Conservation (phyloP, 37 sponge, comb jelly and placozoan species). For the Axinella damicornis region DNA sequence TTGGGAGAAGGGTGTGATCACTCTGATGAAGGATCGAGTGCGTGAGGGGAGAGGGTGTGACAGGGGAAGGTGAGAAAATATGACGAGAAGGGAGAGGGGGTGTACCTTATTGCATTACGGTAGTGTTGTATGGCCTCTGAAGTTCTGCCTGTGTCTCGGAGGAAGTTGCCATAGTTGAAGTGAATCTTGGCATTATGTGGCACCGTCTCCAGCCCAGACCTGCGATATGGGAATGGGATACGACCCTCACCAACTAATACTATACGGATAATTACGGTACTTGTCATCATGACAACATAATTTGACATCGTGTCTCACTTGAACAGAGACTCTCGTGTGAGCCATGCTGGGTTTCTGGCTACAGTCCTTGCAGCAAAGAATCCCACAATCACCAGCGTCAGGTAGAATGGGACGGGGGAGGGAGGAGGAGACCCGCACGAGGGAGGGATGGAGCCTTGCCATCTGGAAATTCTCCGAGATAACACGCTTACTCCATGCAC, state of each 20-base stretch:
- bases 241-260: neutral
- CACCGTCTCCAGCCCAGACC: constrained; percentile 78
- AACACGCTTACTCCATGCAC: constrained; percentile 50
- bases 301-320: constrained; percentile 12
- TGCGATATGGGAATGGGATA: no score
- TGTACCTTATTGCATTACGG: constrained; percentile 60
- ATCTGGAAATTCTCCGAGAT: neutral
- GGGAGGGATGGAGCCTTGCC: no score
- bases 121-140: constrained; percentile 79
- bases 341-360: constrained; percentile 81
- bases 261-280: neutral
- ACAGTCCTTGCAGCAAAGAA: constrained; percentile 64
- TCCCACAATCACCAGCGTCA: no score
- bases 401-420: neutral
- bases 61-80: neutral
- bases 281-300: no score
- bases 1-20: neutral
- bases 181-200: constrained; percentile 91
- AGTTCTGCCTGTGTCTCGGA: constrained; percentile 67
- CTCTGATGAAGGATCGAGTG: neutral
- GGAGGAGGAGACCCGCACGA: neutral
- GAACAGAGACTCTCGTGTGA: constrained; percentile 78
- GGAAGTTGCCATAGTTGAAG: constrained; percentile 94
- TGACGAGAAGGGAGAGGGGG: neutral
- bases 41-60: no score